Evolutionary conservation across 2,888 invertebrate species (phyloP), one percentile per base, ranked within the genome.

Genomic region (Hybos culiciformis): DNA sequence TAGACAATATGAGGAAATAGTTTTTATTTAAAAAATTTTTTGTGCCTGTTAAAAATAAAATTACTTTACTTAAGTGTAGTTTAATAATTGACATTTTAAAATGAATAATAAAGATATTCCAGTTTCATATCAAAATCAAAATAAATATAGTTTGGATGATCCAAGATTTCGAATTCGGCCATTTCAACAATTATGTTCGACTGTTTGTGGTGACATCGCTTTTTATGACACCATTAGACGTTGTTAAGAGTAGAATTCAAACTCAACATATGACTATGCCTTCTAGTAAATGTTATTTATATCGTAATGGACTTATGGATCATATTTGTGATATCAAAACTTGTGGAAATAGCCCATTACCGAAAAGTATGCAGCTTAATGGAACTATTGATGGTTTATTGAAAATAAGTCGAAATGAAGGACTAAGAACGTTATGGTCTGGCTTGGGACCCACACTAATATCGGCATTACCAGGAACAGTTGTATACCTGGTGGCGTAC

Each of bases 241-340:
- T 98, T n/a, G 87, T 99, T 1, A 99, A 99, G 73, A 93, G 96
- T 48, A 77, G 98, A 39, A 71, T 99, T 32, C 98, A 98, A 70
- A 81, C 90, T 3, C 97, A 98, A 64, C 85, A 88, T 57, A 90
- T 88, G 55, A 79, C 82, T 1, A 62, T 83, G 53, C 67, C 80
- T 5, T 80, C 81, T 8, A 84, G 87, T 52, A 85, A 84, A 66
- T 94, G 96, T 66, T 97, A 90, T 62, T 69, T 97, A 7, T 97
- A 93, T 65, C 93, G 93, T 62, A 98, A 98, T 73, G 97, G 98
- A 1, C 70, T 98, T 11, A 97, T 97, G 96, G 98, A 98, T 66
- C 96, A 97, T 62, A 67, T 96, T 29, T 97, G 96, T 62, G n/a
- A n/a, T n/a, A n/a, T n/a, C n/a, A n/a, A n/a, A n/a, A 80, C 83